Base-by-base conservation (phyloP, 2,113 vertebrate species). In the Spea multiplicata region DNA sequence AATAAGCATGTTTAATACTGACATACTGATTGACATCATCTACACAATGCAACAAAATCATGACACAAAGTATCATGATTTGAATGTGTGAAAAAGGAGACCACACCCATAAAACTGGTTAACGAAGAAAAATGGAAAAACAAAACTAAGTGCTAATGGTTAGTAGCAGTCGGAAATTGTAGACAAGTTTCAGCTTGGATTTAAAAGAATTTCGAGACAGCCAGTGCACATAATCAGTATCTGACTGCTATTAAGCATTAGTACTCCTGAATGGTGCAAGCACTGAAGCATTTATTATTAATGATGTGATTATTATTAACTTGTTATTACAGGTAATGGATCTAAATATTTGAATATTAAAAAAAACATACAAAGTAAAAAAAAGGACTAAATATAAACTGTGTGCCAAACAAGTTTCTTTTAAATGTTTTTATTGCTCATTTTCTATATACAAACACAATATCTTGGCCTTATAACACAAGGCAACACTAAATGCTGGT, bases 391-490 rank as follows among this genome's bases (percentile, higher is more conserved):
- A 93, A 94, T 90, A 95, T 90, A 96, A 96, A 96, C 93, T 96
- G 90, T 87, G 94, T 93, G 92, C 92, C 92, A 95, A 96, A 95
- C 91, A 93, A 91, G 82, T 84, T 93, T 93, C 93, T 93, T 91
- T 93, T 95, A 93, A 94, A 93, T 93, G 93, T 91, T 94, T 96
- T 97, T 95, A 95, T 97, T 95, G 93, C 93, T 92, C 95, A 95
- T 91, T 92, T 92, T 94, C 93, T 95, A 94, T 96, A 91, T 95
- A 96, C 94, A 95, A 91, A 95, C 94, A 95, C 85, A 92, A 88
- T 87, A 92, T 92, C 93, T 93, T 92, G 91, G 92, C 93, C 91
- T 92, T 93, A 92, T 92, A 89, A 92, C 91, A 96, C 92, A 94
- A 92, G 94, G 94, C 93, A 90, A 88, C 88, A 93, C 94, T 94